These are phyloP conservation scores for Cariama cristata DNA, from an alignment of 2,113 vertebrate genomes.

Conservation along the genomic window DNA sequence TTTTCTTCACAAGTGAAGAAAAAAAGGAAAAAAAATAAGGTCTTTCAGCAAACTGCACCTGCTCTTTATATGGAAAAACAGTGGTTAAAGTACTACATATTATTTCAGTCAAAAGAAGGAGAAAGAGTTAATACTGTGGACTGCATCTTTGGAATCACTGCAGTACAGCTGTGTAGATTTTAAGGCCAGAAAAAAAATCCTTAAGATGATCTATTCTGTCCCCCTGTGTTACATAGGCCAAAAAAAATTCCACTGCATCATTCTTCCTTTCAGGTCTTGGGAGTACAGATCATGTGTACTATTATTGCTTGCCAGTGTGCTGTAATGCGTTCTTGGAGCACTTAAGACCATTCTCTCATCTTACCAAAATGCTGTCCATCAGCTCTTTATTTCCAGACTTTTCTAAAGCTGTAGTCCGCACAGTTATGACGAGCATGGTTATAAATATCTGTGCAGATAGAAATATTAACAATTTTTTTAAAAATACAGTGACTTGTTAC, in stretches of 20 bases:
- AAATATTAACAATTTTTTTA: not conserved
- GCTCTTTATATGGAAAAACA: not conserved
- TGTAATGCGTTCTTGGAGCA: constrained; percentile 11
- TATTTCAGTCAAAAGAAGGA: not conserved
- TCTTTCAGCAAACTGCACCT: not conserved
- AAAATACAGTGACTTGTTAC: not conserved
- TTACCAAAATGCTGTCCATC: constrained; percentile 1
- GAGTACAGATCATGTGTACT: not conserved
- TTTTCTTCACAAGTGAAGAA: not conserved
- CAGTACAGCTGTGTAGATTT: not conserved
- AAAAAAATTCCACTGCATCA: not conserved
- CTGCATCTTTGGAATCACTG: not conserved
- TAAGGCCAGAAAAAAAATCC: not conserved
- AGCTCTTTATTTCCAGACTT: not conserved
- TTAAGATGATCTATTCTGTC: not conserved
- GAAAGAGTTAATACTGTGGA: not conserved
- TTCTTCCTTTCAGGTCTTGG: not conserved
- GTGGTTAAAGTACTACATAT: not conserved
- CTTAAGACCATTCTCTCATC: not conserved
- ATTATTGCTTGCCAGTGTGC: not conserved
- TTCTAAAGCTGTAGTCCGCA: not conserved
- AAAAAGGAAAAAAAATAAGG: not conserved
- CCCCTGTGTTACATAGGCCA: not conserved
- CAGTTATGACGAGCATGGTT: not conserved
- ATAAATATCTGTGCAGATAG: not conserved